phyloP scores from a whole-genome alignment of 2,113 vertebrate genomes.

The Dolichallabes microphthalmus region DNA sequence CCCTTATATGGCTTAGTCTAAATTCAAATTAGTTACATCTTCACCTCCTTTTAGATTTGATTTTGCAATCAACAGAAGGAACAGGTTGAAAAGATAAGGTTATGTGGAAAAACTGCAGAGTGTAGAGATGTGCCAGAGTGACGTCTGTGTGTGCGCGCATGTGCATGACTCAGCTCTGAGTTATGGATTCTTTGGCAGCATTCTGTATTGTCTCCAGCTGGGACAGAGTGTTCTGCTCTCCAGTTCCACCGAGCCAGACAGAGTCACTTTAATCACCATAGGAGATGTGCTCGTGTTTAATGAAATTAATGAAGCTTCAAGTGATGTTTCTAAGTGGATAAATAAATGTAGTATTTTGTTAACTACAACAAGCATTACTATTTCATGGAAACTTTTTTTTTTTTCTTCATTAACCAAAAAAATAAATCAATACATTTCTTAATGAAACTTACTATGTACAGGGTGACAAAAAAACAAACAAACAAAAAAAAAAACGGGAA shows the following conservation, averaged over 20 bases:
- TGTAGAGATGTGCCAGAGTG: slow-evolving; percentile 41
- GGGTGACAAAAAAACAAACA: too few species aligned
- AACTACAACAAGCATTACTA: not conserved
- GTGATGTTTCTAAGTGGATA: not conserved
- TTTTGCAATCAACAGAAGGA: slow-evolving; percentile 39
- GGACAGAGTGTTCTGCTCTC: slow-evolving; percentile 71
- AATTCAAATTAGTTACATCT: not conserved
- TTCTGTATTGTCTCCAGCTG: slow-evolving; percentile 74
- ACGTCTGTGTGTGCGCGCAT: slow-evolving; percentile 56
- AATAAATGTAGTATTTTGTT: not conserved
- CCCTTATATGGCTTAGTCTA: not conserved
- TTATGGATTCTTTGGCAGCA: slow-evolving; percentile 74
- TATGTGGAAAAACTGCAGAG: slow-evolving; percentile 21
- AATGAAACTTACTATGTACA: not conserved
- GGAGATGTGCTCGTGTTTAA: not conserved
- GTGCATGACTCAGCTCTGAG: slow-evolving; percentile 75
- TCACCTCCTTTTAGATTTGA: not conserved
- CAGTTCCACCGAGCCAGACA: slow-evolving; percentile 49
- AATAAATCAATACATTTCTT: not conserved
- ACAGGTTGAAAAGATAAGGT: slow-evolving; percentile 32
- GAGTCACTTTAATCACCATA: slow-evolving; percentile 65
- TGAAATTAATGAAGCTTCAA: not conserved
- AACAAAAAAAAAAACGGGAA: too few species aligned
- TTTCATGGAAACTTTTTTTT: too few species aligned
- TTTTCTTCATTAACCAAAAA: not conserved